These are phyloP conservation scores for Alosa alosa DNA, from an alignment of 2,113 vertebrate genomes.

Conservation along the genomic window DNA sequence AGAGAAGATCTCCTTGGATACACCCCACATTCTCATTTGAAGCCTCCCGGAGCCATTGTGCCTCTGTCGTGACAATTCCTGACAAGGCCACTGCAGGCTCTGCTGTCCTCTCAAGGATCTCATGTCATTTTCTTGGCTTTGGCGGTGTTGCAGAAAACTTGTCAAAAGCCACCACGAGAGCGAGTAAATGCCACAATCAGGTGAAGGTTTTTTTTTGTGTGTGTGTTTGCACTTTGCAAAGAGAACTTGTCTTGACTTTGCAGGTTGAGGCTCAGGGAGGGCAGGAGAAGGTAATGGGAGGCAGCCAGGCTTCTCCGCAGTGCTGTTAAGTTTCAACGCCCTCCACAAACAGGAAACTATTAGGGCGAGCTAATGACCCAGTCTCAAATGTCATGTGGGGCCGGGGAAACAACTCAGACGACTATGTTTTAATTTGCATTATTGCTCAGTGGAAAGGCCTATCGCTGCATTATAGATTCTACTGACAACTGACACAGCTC, in stretches of 20 bases:
- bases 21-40: constrained; percentile 31
- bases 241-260: background rate
- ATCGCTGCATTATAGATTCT: background rate
- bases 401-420: constrained; percentile 1
- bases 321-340: background rate
- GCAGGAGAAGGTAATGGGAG: background rate
- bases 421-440: constrained; percentile 11
- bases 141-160: constrained; percentile 52
- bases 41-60: constrained; percentile 55
- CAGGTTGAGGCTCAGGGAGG: background rate
- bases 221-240: background rate
- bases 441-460: constrained; percentile 1
- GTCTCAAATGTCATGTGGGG: background rate
- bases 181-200: background rate
- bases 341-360: constrained; percentile 10
- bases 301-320: background rate
- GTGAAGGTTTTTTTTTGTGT: background rate
- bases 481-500: background rate
- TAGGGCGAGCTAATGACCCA: constrained; percentile 8
- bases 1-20: constrained; percentile 42
- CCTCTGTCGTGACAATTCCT: constrained; percentile 65
- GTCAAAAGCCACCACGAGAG: constrained; percentile 12
- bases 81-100: constrained; percentile 58
- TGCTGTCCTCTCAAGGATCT: constrained; percentile 59
- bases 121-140: constrained; percentile 70